A percentile compares a stretch with the other conserved stretches of the same genome.
phyloP scores from a whole-genome alignment of 1,140 invertebrate genomes.

The Neodiprion pinetum region DNA sequence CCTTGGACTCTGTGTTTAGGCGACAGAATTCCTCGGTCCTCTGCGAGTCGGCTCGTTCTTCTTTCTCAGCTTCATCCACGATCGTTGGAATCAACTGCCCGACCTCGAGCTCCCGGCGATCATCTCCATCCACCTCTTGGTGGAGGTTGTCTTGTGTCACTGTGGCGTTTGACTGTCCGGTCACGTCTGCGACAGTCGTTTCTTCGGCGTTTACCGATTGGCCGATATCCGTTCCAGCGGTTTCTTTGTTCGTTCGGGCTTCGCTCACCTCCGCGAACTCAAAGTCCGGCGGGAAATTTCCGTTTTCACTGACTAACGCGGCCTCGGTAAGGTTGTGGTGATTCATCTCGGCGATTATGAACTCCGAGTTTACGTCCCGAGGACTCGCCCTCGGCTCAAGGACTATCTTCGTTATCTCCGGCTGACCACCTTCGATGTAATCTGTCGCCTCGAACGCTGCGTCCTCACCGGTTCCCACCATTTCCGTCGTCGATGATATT shows the following conservation, averaged over 20 bases:
- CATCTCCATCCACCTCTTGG: not conserved
- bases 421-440: slow-evolving; percentile 9
- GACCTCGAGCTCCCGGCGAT: not conserved
- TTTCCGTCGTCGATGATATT: slow-evolving; percentile 42
- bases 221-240: not conserved
- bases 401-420: slow-evolving; percentile 44
- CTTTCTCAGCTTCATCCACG: not conserved
- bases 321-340: slow-evolving; percentile 45
- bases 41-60: not conserved
- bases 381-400: slow-evolving; percentile 36
- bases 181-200: slow-evolving; percentile 22
- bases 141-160: not conserved
- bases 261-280: slow-evolving; percentile 35
- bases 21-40: not conserved
- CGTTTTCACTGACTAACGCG: slow-evolving; percentile 47
- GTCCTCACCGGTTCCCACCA: slow-evolving; percentile 21
- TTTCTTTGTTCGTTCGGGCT: not conserved
- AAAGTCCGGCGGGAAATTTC: slow-evolving; percentile 32
- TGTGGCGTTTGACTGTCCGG: slow-evolving; percentile 1
- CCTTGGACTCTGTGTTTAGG: not conserved
- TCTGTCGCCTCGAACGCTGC: not conserved
- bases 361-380: slow-evolving; percentile 43
- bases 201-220: slow-evolving; percentile 13
- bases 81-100: not conserved
- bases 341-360: slow-evolving; percentile 48